These are phyloP conservation scores for Paramormyrops hopkinsi DNA, from an alignment of 2,797 vertebrate species.

Conservation along the genomic window DNA sequence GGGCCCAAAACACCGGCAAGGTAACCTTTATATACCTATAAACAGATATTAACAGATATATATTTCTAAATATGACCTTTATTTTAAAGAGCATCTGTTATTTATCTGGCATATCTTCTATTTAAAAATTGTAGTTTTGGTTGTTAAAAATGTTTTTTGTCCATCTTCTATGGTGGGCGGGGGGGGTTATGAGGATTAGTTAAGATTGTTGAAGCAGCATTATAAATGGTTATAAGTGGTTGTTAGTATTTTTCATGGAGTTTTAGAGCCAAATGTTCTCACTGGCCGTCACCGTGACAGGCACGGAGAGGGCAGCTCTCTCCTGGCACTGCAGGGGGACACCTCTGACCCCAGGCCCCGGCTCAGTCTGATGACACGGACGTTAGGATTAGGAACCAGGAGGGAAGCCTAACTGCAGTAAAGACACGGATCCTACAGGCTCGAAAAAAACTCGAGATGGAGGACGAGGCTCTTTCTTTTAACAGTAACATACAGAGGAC, in stretches of 20 bases:
- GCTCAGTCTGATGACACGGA: not conserved
- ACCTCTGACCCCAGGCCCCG: too few species aligned
- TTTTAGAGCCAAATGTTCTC: not conserved
- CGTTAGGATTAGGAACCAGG: not conserved
- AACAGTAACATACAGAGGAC: not conserved
- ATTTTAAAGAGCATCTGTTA: not conserved
- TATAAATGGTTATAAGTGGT: not conserved
- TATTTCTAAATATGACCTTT: not conserved
- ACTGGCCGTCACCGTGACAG: not conserved
- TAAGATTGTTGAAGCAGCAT: not conserved
- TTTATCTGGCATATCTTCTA: not conserved
- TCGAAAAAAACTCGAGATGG: not conserved
- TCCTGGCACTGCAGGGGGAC: not conserved
- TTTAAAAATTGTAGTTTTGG: not conserved
- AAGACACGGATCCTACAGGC: not conserved
- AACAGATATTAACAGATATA: not conserved
- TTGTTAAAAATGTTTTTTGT: not conserved
- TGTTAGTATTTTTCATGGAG: not conserved
- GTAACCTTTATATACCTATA: not conserved
- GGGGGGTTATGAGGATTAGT: not conserved
- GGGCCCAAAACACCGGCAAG: not conserved
- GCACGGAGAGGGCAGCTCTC: not conserved
- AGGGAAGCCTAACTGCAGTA: not conserved
- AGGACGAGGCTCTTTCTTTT: not conserved
- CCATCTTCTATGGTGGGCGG: not conserved